Base-by-base conservation (phyloP, 2,113 vertebrate genomes). In the Chaetodon trifascialis region DNA sequence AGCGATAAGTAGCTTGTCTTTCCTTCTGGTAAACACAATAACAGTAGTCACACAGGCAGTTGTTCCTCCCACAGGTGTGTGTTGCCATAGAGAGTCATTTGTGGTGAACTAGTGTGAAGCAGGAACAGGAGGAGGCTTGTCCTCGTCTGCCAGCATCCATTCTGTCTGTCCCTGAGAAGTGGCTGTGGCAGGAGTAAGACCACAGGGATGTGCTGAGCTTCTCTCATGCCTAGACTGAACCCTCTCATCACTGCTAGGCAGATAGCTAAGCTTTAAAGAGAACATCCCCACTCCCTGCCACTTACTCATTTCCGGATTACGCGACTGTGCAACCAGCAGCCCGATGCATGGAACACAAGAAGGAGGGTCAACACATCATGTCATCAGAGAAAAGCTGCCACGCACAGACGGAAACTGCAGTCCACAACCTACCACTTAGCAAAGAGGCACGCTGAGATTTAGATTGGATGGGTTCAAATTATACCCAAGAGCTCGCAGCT, bases 401-500 rank as follows among this genome's bases (percentile, higher is more conserved):
- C 51, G 90, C 91, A 89, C 86, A 79, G 87, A 86, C 73, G 83
- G 88, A 89, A 89, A 79, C 89, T 86, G 82, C 54, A 55, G 87
- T 84, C 85, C 49, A 17, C 89, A 87, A 86, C 85, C 90, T 79
- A 86, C 71, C 86, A 93, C 91, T 94, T 89, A 91, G 62, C 46
- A 54, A 82, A 91, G 91, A 86, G 82, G 86, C 76, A 88, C 46
- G 34, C 88, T 82, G 91, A 88, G 89, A 90, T 89, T 90, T 85
- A 87, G 84, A 93, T 88, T 82, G 85, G 85, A 91, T 88, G 80
- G 83, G 85, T 88, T 89, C 87, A 93, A 92, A 93, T 94, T 88
- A 94, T 91, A 92, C 88, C 89, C 91, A 79, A 90, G 89, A 90
- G 91, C 92, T 86, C 67, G 89, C 83, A 84, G 92, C 87, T 94